Percentiles rank a stretch among this genome's conserved stretches.
phyloP scores from a whole-genome alignment of 2,888 invertebrate genomes.

The Thymelicus acteon region DNA sequence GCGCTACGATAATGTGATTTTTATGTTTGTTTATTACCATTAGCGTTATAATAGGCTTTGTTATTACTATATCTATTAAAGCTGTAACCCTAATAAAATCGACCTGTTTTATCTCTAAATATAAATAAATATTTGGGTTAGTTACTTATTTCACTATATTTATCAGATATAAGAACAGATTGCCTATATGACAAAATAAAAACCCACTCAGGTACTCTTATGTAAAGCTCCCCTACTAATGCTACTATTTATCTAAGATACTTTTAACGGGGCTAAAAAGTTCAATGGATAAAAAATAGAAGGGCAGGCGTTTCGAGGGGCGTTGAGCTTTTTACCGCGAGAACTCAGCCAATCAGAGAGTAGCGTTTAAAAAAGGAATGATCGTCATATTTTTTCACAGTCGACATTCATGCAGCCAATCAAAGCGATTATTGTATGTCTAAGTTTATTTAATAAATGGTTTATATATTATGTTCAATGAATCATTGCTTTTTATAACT shows the following conservation, averaged over 20 bases:
- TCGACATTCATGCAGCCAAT: conserved; percentile 51
- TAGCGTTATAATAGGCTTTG: conserved; percentile 33
- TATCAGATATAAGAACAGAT: not conserved
- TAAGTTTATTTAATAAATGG: conserved; percentile 14
- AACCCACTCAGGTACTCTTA: not conserved
- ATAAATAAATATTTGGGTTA: not conserved
- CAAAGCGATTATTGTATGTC: conserved; percentile 42
- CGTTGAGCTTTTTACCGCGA: conserved; percentile 70
- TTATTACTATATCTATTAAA: conserved; percentile 18
- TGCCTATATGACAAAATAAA: not conserved
- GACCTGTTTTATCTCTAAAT: not conserved
- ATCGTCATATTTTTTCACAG: conserved; percentile 49
- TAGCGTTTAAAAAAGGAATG: conserved; percentile 67
- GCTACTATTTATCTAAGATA: conserved; percentile 12
- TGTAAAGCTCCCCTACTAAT: conserved; percentile 20
- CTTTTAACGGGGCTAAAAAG: conserved; percentile 49
- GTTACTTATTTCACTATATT: no score
- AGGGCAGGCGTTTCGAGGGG: conserved; percentile 64
- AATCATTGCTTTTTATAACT: no score
- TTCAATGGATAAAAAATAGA: conserved; percentile 54
- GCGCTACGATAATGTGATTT: conserved; percentile 63
- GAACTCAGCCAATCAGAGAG: conserved; percentile 64
- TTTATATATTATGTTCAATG: no score
- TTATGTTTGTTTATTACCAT: conserved; percentile 62
- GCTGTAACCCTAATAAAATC: not conserved